phyloP scores from a whole-genome alignment of 1,140 invertebrate species.

The Nephila pilipes region DNA sequence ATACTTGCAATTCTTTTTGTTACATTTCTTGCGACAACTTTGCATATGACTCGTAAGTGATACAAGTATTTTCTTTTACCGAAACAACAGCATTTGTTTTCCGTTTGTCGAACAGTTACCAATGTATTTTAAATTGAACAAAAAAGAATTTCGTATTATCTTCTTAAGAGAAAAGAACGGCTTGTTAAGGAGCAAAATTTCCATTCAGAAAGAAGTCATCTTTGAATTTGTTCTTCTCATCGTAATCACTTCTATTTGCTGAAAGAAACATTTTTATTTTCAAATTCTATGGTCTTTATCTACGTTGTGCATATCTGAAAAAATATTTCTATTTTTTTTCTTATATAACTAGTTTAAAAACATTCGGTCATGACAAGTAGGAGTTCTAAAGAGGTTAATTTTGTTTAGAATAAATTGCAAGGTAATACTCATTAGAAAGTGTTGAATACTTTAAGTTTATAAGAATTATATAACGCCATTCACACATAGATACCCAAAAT shows the following conservation, averaged over 20 bases:
- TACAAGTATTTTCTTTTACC: background rate
- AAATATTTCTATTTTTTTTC: too few species aligned
- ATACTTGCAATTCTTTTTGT: background rate
- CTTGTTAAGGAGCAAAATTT: background rate
- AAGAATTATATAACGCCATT: too few species aligned
- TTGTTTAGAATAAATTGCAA: too few species aligned
- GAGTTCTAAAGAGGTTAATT: too few species aligned
- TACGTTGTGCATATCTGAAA: too few species aligned
- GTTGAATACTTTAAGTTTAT: too few species aligned
- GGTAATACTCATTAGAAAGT: too few species aligned
- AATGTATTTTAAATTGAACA: background rate
- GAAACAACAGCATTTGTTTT: background rate
- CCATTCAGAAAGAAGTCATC: background rate
- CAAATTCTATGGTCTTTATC: background rate
- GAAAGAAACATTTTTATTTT: background rate
- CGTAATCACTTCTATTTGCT: conserved; percentile 5
- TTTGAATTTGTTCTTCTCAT: background rate
- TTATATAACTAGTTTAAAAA: too few species aligned
- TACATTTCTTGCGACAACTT: background rate
- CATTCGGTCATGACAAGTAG: too few species aligned
- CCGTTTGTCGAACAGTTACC: background rate
- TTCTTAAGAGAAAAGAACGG: background rate
- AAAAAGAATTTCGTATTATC: background rate
- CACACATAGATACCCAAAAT: too few species aligned
- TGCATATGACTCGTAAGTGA: background rate